phyloP scores from a whole-genome alignment of 2,797 vertebrate genomes.

The Molossus alvarezi region DNA sequence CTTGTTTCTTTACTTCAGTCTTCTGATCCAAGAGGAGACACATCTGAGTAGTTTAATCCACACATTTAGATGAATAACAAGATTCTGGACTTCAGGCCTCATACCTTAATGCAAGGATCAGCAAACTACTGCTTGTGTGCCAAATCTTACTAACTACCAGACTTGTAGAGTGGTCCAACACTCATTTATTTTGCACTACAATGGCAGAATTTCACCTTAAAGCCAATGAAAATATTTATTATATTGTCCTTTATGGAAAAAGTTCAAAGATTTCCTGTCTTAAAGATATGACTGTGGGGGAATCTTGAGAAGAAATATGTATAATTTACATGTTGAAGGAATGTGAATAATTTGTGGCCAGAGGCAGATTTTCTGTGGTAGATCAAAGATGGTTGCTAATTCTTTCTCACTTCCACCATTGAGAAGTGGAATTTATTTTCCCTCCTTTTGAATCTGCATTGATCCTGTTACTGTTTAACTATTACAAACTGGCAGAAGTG shows the following conservation, averaged over 20 bases:
- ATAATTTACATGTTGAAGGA: not conserved
- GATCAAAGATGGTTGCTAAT: slow-evolving; percentile 10
- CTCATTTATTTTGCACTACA: not conserved
- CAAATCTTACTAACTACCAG: not conserved
- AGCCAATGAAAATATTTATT: slow-evolving; percentile 4
- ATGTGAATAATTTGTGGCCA: not conserved
- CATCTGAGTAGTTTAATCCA: not conserved
- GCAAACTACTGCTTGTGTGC: not conserved
- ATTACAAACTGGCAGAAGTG: not conserved
- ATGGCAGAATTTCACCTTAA: not conserved
- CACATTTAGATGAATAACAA: not conserved
- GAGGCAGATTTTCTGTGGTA: not conserved
- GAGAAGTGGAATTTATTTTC: not conserved
- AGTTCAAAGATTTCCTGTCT: not conserved
- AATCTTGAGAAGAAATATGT: not conserved
- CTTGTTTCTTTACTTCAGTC: not conserved
- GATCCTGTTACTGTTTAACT: slow-evolving; percentile 19
- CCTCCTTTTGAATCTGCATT: not conserved
- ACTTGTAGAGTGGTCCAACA: not conserved
- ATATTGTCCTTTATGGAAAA: not conserved
- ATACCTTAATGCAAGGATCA: not conserved
- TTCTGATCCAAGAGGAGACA: slow-evolving; percentile 11
- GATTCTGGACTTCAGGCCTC: not conserved
- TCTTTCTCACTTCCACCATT: slow-evolving; percentile 1
- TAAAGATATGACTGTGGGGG: not conserved